Conservation (phyloP, 2,113 vertebrate genomes). For the Lamprologus lemairii region DNA sequence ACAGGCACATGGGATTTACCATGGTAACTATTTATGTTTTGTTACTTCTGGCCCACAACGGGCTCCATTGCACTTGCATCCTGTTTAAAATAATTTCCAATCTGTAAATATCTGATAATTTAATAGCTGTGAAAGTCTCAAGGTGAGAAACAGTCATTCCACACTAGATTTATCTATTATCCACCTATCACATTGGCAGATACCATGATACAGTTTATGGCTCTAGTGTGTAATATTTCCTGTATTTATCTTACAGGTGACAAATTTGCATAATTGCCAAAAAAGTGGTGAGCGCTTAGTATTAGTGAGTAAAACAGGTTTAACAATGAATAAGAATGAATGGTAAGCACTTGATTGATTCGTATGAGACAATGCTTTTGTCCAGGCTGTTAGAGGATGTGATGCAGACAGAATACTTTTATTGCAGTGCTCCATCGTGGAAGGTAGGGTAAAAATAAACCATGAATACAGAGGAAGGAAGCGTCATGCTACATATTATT, state of each 20-base stretch:
- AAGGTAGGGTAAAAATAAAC: neutral
- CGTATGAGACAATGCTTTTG: neutral
- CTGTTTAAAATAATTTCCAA: neutral
- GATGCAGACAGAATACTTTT: neutral
- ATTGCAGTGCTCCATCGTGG: neutral
- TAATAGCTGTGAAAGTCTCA: neutral
- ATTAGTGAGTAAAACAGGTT: slow-evolving; percentile 1
- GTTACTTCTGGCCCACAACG: neutral
- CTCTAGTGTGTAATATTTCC: neutral
- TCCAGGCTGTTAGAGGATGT: neutral
- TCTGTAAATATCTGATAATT: neutral
- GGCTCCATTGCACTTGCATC: neutral
- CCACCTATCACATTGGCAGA: neutral
- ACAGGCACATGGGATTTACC: neutral
- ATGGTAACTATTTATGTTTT: neutral
- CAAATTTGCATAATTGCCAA: neutral
- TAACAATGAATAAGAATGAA: neutral
- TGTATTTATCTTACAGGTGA: slow-evolving; percentile 24
- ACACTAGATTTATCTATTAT: neutral
- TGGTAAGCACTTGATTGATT: neutral
- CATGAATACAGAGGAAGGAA: neutral
- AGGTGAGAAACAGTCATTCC: neutral
- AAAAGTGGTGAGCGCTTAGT: neutral
- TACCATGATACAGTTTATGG: neutral
- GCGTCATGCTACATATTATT: neutral